Conservation (phyloP, 2,888 invertebrate species). For the Clostera curtula region DNA sequence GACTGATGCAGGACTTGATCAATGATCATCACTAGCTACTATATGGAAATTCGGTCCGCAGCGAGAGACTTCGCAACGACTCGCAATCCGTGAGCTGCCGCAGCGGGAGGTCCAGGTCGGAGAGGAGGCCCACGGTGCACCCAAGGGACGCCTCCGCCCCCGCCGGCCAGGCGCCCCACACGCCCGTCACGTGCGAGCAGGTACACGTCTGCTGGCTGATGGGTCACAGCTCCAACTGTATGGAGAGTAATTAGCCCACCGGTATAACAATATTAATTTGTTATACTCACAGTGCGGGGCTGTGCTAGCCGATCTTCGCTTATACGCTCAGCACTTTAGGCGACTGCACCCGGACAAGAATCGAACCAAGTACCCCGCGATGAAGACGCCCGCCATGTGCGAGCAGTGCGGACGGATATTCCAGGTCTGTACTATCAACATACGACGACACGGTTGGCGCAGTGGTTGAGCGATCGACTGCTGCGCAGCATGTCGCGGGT, state of each 20-base stretch:
- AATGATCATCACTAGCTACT: no score
- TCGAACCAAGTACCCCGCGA: constrained; percentile 60
- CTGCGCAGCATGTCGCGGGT: no score
- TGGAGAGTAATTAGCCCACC: no score
- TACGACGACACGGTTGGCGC: no score
- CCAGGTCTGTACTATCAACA: constrained; percentile 44
- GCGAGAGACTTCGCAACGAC: constrained; percentile 54
- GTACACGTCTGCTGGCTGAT: constrained; percentile 17
- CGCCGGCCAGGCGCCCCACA: constrained; percentile 15
- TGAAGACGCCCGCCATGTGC: constrained; percentile 65
- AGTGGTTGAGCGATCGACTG: no score
- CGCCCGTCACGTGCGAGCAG: constrained; percentile 56
- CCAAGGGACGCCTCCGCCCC: constrained; percentile 20
- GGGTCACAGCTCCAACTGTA: neutral
- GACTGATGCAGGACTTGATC: no score
- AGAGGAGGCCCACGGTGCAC: constrained; percentile 41
- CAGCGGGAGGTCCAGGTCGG: constrained; percentile 34
- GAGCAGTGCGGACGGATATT: constrained; percentile 62
- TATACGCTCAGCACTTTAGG: constrained; percentile 61
- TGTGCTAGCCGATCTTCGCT: constrained; percentile 43
- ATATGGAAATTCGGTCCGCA: constrained; percentile 19
- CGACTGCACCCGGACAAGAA: constrained; percentile 61
- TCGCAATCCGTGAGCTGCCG: constrained; percentile 53
- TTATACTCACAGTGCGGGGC: constrained; percentile 45
- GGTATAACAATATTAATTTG: neutral